These are phyloP conservation scores for Jacana jacana DNA, from an alignment of 2,113 vertebrate genomes.

Conservation along the genomic window DNA sequence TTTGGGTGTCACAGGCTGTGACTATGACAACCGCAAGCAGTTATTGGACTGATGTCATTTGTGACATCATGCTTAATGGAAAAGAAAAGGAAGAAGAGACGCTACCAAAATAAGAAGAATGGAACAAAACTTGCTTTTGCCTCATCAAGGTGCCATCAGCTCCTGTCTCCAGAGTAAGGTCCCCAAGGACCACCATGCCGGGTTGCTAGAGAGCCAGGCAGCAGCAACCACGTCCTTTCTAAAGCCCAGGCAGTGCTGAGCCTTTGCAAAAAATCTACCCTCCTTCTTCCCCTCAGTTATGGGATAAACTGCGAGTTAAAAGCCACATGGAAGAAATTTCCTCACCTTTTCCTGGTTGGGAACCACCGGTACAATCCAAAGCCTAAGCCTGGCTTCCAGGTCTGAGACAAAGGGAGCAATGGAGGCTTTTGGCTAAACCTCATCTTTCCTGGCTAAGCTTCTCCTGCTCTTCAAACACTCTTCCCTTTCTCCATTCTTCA, in stretches of 20 bases:
- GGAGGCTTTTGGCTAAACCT: background rate
- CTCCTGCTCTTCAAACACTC: background rate
- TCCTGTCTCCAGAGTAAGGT: background rate
- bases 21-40: constrained; percentile 66
- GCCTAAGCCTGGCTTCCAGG: background rate
- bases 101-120: background rate
- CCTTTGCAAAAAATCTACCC: background rate
- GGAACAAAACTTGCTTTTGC: background rate
- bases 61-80: constrained; percentile 54
- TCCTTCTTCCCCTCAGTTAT: background rate
- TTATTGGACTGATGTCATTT: constrained; percentile 52
- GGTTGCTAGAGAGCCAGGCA: background rate
- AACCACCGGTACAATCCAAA: background rate
- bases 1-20: constrained; percentile 67
- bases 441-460: background rate
- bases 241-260: rapidly evolving
- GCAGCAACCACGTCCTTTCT: background rate
- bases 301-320: rapidly evolving
- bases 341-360: background rate
- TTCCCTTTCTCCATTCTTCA: background rate
- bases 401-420: background rate
- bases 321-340: background rate
- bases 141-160: background rate
- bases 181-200: background rate
- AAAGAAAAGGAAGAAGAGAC: constrained; percentile 5